Evolutionary conservation across 1,140 invertebrate species (phyloP), one percentile per base, ranked within the genome.

Genomic region (Papilio polytes): DNA sequence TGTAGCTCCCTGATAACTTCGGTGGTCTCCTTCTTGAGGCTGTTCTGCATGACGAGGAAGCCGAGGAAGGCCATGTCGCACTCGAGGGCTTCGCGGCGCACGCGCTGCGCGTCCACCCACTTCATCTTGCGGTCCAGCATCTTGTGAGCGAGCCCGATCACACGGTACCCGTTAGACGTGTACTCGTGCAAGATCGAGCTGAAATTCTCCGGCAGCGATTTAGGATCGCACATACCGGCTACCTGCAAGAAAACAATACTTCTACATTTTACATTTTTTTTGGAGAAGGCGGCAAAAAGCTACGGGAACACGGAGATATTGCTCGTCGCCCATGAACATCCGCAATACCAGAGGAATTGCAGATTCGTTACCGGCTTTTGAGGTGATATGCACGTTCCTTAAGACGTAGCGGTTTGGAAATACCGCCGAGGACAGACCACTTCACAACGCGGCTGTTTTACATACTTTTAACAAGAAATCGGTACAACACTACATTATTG

Each of bases 31-130:
- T 97, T 96, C 94, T 99, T 99, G 70, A 99, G 95, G 82, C 98
- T 96, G 92, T 99, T 99, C 91, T 99, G 98, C 96, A 99, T 97
- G 77, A 99, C 96, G 76, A 99, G 96, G 82, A 99, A 96, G 22
- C 98, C 98, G 31, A 99, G 89, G 90, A 99, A 99, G 22, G 90
- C 97, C 84, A 99, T 96, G 86, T 98, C 97, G 80, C 96, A 96
- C 94, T 99, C 98, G 3, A 98, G 96, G 73, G 97, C 95, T 82
- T 96, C 95, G 81, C 96, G 89, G 83, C 96, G 95, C 22, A 96
- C 91, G 84, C 95, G 91, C 84, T 96, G 96, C 7, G 96, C 95
- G 82, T 96, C 95, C 51, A 95, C 94, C 96, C 96, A 96, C 80
- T 95, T 96, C 90, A 96, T 95, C 82, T 95, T 96, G 31, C 93